phyloP scores from a whole-genome alignment of 2,797 vertebrate genomes.

The Lagodon rhomboides region DNA sequence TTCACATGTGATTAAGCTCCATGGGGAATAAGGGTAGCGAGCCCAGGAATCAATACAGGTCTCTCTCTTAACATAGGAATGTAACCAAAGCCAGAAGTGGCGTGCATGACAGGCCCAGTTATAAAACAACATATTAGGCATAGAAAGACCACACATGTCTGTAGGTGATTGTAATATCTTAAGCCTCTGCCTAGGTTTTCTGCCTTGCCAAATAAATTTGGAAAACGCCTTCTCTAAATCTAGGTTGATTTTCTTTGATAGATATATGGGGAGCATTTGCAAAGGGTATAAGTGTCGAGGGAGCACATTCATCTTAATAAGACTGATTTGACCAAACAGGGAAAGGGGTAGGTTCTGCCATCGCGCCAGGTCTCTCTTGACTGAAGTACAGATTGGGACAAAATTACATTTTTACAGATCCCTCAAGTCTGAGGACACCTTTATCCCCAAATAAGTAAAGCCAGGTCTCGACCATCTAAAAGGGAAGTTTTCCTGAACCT shows the following conservation, averaged over 20 bases:
- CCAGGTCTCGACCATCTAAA: no score
- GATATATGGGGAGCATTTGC: background rate
- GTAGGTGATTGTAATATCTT: background rate
- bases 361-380: background rate
- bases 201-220: background rate
- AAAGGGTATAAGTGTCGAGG: background rate
- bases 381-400: background rate
- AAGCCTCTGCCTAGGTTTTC: background rate
- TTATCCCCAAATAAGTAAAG: no score
- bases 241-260: background rate
- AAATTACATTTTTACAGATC: slow-evolving; percentile 3
- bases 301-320: slow-evolving; percentile 2
- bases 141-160: background rate
- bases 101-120: no score
- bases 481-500: no score
- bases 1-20: background rate
- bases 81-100: no score
- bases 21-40: background rate
- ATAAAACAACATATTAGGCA: no score
- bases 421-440: background rate
- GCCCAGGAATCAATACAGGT: background rate
- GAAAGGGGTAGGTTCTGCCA: background rate
- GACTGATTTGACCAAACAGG: background rate
- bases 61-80: no score
- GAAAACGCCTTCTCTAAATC: background rate